Percentiles rank a stretch among this genome's conserved stretches.
Evolutionary conservation across 1,140 invertebrate genomes (phyloP).

Genomic region (Acromyrmex charruanus): DNA sequence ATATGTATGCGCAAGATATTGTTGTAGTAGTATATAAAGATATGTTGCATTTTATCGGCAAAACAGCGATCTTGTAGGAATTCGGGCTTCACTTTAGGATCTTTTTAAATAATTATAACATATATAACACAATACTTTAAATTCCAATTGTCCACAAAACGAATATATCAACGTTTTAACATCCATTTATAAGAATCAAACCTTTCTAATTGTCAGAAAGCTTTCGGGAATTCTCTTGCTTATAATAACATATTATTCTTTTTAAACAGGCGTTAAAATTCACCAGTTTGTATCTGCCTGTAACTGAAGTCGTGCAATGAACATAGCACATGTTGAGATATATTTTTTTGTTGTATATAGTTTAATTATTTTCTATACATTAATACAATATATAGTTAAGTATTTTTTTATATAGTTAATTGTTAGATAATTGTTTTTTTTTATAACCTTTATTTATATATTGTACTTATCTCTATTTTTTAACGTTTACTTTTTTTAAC

Average conservation of each 20-base stretch:
- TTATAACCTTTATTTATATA: background rate
- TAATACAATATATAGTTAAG: background rate
- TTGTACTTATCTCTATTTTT: background rate
- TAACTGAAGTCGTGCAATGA: background rate
- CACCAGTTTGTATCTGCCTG: background rate
- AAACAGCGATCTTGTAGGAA: too few relatives aligned
- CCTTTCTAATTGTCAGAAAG: background rate
- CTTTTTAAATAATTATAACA: background rate
- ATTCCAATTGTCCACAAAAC: too few relatives aligned
- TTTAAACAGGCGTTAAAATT: background rate
- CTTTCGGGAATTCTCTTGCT: background rate
- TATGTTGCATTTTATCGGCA: too few relatives aligned
- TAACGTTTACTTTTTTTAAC: background rate
- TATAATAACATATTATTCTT: background rate
- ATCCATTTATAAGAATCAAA: background rate
- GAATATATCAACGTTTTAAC: background rate
- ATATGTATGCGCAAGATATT: too few relatives aligned
- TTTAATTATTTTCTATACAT: background rate
- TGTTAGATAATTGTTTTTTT: too few relatives aligned
- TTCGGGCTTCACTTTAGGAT: too few relatives aligned
- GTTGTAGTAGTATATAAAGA: too few relatives aligned
- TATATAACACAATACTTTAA: too few relatives aligned
- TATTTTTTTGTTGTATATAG: background rate
- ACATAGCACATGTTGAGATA: background rate
- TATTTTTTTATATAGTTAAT: background rate